Percentiles rank a stretch among this genome's conserved stretches.
Conservation (phyloP, 2,113 vertebrate genomes). For the Carollia perspicillata region DNA sequence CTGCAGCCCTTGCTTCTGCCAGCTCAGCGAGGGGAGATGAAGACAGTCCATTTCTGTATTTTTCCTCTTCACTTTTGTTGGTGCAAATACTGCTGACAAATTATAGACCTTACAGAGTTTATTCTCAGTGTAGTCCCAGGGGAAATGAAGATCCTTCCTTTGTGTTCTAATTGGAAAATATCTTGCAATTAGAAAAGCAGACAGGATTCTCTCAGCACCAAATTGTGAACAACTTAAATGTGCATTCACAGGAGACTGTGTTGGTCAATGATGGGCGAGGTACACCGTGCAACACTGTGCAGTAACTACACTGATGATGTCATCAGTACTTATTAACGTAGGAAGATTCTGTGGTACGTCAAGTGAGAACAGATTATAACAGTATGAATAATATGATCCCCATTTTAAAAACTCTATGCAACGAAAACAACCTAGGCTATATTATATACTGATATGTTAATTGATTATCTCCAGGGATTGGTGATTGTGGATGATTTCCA, state of each 20-base stretch:
- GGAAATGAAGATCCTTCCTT: background rate
- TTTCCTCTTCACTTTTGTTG: background rate
- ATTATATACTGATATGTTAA: background rate
- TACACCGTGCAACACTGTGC: background rate
- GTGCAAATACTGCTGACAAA: background rate
- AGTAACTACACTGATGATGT: background rate
- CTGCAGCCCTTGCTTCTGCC: background rate
- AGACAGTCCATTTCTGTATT: background rate
- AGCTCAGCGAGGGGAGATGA: accelerated
- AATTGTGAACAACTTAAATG: background rate
- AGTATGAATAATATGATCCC: background rate
- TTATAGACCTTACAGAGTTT: background rate
- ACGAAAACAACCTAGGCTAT: background rate
- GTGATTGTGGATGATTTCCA: background rate
- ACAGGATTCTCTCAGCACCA: background rate
- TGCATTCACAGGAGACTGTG: background rate
- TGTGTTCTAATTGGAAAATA: background rate
- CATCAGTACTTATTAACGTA: background rate
- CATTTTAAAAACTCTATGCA: background rate
- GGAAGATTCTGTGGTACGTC: background rate
- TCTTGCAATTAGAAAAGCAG: background rate
- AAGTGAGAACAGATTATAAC: background rate
- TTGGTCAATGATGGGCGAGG: background rate
- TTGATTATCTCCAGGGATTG: background rate
- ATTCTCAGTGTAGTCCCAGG: background rate